A percentile compares a stretch with the other conserved stretches of the same genome.
These are phyloP conservation scores for Malurus melanocephalus DNA, from an alignment of 2,113 vertebrate species.

Conservation along the genomic window DNA sequence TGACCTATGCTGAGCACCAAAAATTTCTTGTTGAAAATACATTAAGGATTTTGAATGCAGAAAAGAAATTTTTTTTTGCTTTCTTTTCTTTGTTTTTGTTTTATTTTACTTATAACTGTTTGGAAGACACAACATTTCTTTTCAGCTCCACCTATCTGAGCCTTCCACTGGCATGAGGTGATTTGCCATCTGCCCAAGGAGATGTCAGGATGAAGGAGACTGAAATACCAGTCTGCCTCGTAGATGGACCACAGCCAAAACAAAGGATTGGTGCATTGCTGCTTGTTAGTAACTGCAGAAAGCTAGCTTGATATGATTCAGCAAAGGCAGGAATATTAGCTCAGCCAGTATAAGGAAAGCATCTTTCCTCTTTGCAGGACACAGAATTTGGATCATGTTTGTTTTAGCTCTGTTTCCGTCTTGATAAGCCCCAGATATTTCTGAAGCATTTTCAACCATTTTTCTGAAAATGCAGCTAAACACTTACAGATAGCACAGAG, in stretches of 20 bases:
- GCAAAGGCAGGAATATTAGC: neutral
- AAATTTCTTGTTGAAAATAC: neutral
- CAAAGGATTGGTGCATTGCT: neutral
- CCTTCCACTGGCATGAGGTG: rapidly evolving
- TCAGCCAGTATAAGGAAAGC: neutral
- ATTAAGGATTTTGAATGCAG: neutral
- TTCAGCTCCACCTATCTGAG: neutral
- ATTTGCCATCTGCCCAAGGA: neutral
- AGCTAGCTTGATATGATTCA: neutral
- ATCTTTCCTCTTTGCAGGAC: neutral
- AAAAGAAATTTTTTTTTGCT: neutral
- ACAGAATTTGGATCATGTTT: neutral
- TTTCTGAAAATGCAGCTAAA: neutral
- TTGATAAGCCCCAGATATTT: neutral
- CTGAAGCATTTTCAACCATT: neutral
- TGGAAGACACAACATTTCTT: neutral
- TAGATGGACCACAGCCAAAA: neutral
- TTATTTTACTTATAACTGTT: neutral
- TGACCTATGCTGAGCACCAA: rapidly evolving
- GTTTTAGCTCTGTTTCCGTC: neutral
- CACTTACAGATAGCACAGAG: neutral
- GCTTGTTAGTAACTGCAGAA: neutral
- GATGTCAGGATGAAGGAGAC: neutral
- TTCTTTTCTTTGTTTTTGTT: neutral
- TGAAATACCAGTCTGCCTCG: neutral